Base-by-base conservation (phyloP, 2,888 invertebrate genomes). In the Melanostoma mellinum region DNA sequence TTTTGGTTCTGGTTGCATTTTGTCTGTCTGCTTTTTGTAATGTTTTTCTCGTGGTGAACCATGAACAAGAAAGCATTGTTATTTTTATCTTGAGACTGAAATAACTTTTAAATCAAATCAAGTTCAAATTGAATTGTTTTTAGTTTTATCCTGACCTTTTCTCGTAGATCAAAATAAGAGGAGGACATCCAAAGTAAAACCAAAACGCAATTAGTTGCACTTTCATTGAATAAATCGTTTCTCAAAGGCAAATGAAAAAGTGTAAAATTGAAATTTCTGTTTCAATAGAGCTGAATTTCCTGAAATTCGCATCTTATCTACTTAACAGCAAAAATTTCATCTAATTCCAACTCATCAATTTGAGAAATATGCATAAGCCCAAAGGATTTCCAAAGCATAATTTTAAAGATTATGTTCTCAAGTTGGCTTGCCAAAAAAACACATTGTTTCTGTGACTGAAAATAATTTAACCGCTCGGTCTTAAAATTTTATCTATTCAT, bases 61-160 rank as follows among this genome's bases (percentile, higher is more conserved):
- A 0, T 30, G 5, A 58, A 44, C 42, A 68, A 56, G 33, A 36
- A 32, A 6, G 42, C 53, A n/a, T 42, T 33, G 74, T 40, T 76
- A 63, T 77, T 82, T 77, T 42, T 63, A 69, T 35, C 30, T 9
- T 50, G n/a, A 8, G 20, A 76, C 53, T 72, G 48, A 77, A 81
- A 81, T 50, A 68, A 71, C 74, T 63, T 35, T 10, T 46, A 56
- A 65, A 58, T n/a, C 33, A 71, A 75, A 69, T 82, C 77, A 82
- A 82, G 82, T 77, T 82, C 82, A 82, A 82, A 52, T 36, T 35
- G 55, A 76, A 73, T 67, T 56, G 71, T 52, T 61, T 61, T 72
- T 68, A 42, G 32, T 58, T 76, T 55, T 68, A 72, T 72, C 50
- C 56, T 69, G 82, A 77, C 68, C 77, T 82, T 82, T 82, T 50